Conservation (phyloP, 2,888 invertebrate genomes). For the Salpingus planirostris region DNA sequence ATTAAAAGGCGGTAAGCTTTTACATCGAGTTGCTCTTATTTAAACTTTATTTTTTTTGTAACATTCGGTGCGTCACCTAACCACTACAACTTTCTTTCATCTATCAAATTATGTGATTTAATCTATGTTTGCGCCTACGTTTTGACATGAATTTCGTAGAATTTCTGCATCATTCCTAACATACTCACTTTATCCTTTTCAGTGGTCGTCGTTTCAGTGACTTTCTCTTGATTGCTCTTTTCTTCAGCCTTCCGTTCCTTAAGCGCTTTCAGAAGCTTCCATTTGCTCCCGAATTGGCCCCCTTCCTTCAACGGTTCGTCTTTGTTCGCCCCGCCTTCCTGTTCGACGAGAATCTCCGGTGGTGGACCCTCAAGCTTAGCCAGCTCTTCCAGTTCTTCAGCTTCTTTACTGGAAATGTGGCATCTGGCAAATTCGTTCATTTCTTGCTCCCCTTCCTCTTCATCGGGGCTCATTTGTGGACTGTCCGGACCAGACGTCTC, state of each 20-base stretch:
- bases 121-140: no score
- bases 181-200: slow-evolving; percentile 66
- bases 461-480: slow-evolving; percentile 66
- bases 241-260: slow-evolving; percentile 87
- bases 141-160: slow-evolving; percentile 58
- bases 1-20: no score
- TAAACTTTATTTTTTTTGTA: no score
- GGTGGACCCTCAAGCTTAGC: slow-evolving; percentile 22
- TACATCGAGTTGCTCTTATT: no score
- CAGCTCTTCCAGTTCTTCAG: slow-evolving; percentile 25
- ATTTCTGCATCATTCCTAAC: slow-evolving; percentile 59
- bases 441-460: slow-evolving; percentile 53
- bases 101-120: no score
- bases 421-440: slow-evolving; percentile 40
- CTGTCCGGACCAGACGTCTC: slow-evolving; percentile 86
- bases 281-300: slow-evolving; percentile 70
- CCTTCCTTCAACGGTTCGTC: slow-evolving; percentile 32
- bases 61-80: slow-evolving; percentile 17
- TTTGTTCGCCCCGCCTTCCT: no score
- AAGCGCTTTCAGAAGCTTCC: slow-evolving; percentile 82
- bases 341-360: slow-evolving; percentile 27
- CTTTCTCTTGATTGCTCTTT: slow-evolving; percentile 61
- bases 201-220: slow-evolving; percentile 48
- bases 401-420: slow-evolving; percentile 27
- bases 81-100: no score